Conservation (phyloP, 2,888 invertebrate genomes). For the Apotomis capreana region DNA sequence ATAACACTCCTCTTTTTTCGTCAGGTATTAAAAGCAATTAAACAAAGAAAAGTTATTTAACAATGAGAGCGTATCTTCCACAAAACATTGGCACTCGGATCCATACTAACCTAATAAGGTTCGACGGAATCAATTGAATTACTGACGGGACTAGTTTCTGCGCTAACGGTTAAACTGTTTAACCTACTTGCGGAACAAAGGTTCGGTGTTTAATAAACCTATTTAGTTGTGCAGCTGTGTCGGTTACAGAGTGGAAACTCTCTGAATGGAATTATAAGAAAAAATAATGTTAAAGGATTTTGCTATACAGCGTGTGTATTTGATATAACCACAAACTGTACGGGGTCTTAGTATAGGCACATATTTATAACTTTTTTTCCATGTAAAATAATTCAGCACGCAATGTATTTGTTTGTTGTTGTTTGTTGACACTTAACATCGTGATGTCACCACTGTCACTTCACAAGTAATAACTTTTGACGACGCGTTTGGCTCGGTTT, state of each 20-base stretch:
- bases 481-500: too few species aligned
- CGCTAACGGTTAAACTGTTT: constrained; percentile 36
- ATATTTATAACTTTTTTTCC: too few species aligned
- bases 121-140: constrained; percentile 58
- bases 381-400: too few species aligned
- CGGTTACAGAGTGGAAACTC: not conserved
- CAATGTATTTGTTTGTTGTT: too few species aligned
- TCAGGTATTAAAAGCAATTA: not conserved
- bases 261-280: not conserved
- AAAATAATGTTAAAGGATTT: not conserved
- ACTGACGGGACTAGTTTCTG: constrained; percentile 44
- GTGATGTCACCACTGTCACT: too few species aligned
- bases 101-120: constrained; percentile 56
- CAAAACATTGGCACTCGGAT: constrained; percentile 22
- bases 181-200: constrained; percentile 35
- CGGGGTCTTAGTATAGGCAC: too few species aligned
- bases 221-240: constrained; percentile 23
- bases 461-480: too few species aligned
- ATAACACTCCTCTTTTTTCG: too few species aligned
- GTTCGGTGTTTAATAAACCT: constrained; percentile 25
- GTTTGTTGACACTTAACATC: too few species aligned
- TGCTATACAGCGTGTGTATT: too few species aligned
- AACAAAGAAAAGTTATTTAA: constrained; percentile 39
- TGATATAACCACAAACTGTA: too few species aligned
- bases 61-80: constrained; percentile 4